Percentiles rank a stretch among this genome's conserved stretches.
Conservation (phyloP, 1,140 invertebrate species). For the Dryas iulia region DNA sequence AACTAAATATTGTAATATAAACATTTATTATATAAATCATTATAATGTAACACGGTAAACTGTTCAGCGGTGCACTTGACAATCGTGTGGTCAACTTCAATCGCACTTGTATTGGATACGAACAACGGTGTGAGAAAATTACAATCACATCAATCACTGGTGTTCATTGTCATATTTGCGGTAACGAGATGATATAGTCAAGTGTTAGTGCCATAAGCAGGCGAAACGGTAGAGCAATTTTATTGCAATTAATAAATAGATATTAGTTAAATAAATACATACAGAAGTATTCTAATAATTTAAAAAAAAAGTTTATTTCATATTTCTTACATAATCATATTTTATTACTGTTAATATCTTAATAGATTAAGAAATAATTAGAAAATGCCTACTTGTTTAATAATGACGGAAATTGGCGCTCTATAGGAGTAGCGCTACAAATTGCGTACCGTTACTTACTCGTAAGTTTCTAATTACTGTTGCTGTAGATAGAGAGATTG, state of each 20-base stretch:
- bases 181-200: conserved; percentile 41
- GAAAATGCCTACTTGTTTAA: not conserved
- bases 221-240: conserved; percentile 11
- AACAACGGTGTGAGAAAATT: conserved; percentile 72
- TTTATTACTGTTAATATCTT: not conserved
- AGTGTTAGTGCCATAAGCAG: conserved; percentile 6
- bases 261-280: too few relatives aligned
- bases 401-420: conserved; percentile 33
- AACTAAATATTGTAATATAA: too few relatives aligned
- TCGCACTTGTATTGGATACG: conserved; percentile 68
- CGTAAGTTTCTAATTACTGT: conserved; percentile 70
- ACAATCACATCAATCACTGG: conserved; percentile 68
- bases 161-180: conserved; percentile 59
- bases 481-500: conserved; percentile 61
- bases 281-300: too few relatives aligned
- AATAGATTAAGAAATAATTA: not conserved
- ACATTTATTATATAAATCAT: not conserved
- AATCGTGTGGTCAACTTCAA: conserved; percentile 47
- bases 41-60: conserved; percentile 15
- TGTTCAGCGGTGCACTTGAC: conserved; percentile 33
- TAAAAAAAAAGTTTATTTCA: not conserved
- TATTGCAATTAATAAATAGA: not conserved
- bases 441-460: conserved; percentile 61
- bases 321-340: not conserved
- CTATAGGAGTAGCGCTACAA: conserved; percentile 46